phyloP scores from a whole-genome alignment of 1,140 invertebrate species.

The Metaphire vulgaris region DNA sequence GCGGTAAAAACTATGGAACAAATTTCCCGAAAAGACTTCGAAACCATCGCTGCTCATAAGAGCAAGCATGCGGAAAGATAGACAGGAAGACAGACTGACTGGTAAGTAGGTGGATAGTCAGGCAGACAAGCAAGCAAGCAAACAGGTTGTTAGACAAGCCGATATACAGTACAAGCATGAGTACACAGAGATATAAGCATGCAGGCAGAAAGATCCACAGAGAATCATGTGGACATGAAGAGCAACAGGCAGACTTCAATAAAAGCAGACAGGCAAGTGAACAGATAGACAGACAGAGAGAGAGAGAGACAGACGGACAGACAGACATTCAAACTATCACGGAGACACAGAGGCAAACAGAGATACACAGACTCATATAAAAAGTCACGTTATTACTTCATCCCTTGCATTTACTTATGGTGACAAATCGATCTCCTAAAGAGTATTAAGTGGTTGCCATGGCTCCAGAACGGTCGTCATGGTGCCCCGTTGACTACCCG shows the following conservation, averaged over 20 bases:
- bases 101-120: neutral
- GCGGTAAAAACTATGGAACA: no score
- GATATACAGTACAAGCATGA: neutral
- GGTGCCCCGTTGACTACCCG: no score
- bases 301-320: neutral
- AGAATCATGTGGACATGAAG: neutral
- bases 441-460: no score
- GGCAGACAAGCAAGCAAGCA: neutral
- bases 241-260: neutral
- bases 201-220: neutral
- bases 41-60: no score
- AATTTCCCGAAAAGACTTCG: no score
- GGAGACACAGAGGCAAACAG: conserved; percentile 11
- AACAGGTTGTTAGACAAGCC: neutral
- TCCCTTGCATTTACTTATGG: no score
- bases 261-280: neutral
- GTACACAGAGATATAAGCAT: conserved; percentile 9
- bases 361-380: conserved; percentile 29
- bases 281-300: conserved; percentile 6
- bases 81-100: neutral
- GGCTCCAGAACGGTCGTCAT: no score
- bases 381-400: no score
- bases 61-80: neutral
- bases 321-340: neutral
- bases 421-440: no score